phyloP scores from a whole-genome alignment of 1,140 invertebrate species.

The Paraescarpia echinospica region DNA sequence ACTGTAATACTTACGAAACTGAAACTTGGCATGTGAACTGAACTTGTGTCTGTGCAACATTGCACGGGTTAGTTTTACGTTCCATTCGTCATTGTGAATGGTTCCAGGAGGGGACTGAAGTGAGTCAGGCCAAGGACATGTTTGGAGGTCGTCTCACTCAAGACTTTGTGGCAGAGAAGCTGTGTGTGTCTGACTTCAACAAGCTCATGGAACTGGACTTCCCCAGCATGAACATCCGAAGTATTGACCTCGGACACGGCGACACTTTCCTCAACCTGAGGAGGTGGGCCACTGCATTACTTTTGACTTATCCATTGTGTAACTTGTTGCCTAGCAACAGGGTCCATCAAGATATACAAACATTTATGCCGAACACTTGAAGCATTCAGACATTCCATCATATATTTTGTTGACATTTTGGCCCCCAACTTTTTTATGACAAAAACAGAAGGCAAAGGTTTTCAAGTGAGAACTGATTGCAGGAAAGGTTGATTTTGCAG shows the following conservation, averaged over 20 bases:
- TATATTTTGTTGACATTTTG: too few relatives aligned
- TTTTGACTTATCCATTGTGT: too few relatives aligned
- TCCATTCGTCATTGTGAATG: neutral
- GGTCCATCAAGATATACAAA: too few relatives aligned
- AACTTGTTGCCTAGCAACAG: neutral
- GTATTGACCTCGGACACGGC: constrained; percentile 52
- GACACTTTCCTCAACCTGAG: constrained; percentile 51
- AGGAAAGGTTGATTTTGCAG: too few relatives aligned
- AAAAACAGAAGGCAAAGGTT: too few relatives aligned
- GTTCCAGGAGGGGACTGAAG: constrained; percentile 51
- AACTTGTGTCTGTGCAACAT: too few relatives aligned
- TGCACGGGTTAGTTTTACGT: too few relatives aligned
- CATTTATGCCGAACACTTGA: too few relatives aligned
- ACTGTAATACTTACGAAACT: too few relatives aligned
- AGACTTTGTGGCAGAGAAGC: constrained; percentile 57
- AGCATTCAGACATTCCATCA: neutral
- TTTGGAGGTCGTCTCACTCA: constrained; percentile 57
- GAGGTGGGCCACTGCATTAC: constrained; percentile 37
- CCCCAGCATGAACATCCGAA: constrained; percentile 48
- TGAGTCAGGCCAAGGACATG: constrained; percentile 50
- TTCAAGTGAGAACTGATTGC: too few relatives aligned
- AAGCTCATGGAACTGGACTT: constrained; percentile 55
- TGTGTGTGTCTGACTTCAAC: constrained; percentile 50
- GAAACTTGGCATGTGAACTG: too few relatives aligned
- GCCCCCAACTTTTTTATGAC: too few relatives aligned